Base-by-base conservation (phyloP, 2,888 invertebrate genomes). In the Epistrophe eligans region DNA sequence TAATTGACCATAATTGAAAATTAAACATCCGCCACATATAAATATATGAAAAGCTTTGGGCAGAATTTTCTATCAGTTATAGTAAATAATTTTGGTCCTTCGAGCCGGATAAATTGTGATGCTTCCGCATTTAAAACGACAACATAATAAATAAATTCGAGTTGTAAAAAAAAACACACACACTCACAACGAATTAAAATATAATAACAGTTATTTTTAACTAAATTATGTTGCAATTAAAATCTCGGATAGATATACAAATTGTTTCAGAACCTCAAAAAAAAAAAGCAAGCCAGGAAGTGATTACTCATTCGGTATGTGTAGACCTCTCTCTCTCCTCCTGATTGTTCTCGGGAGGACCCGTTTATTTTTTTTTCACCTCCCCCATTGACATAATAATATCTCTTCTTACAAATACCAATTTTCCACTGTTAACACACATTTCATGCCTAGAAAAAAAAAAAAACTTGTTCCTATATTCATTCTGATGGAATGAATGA, bases 401-500 rank as follows among this genome's bases (percentile, higher is more conserved):
- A 38, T n/a, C 17, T 38, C 28, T 13, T 40, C 19, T 43, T 67
- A 62, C 43, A 67, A 58, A 66, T 73, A 57, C 40, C 79, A 73
- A 74, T 60, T 67, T 73, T 28, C 32, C 28, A n/a, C 64, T 40
- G n/a, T 80, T 67, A 73, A 66, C 60, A 60, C 72, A 50, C n/a
- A 71, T 73, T 72, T 66, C 77, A 77, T 73, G 82, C 35, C 52
- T 13, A 55, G 64, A 55, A 52, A 70, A 43, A 24, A 64, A 45
- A 32, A 32, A 28, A 50, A 52, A 52, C 19, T 72, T 52, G 52
- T 73, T 66, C 17, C 38, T 48, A 66, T 48, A 66, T 66, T 67
- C 50, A 67, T 38, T 50, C 15, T 50, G 67, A 50, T 73, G 67
- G 67, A 79, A 79, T 67, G 83, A 79, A 84, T 84, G 83, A 84